Conservation (phyloP, 2,113 vertebrate genomes). For the Falcunculus frontatus region DNA sequence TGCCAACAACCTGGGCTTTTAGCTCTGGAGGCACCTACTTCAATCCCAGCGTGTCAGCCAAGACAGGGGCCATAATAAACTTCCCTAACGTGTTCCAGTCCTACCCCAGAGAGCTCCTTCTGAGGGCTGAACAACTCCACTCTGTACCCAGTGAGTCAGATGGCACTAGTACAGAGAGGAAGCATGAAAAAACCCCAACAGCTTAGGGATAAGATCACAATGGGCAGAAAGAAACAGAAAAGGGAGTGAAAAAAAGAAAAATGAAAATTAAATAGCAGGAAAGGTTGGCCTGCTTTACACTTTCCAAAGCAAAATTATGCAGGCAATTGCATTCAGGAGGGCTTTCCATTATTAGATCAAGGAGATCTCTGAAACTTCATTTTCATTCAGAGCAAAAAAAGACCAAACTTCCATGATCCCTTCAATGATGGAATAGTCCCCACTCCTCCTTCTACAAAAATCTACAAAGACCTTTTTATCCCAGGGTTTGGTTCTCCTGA, state of each 20-base stretch:
- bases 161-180: background rate
- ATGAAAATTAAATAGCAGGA: background rate
- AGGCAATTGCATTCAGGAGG: background rate
- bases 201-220: background rate
- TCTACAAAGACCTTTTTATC: background rate
- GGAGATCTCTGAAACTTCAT: background rate
- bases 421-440: background rate
- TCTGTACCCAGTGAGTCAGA: background rate
- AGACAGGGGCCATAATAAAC: conserved; percentile 29
- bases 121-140: background rate
- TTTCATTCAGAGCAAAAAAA: background rate
- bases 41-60: conserved; percentile 12
- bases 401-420: background rate
- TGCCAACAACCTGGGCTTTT: conserved; percentile 49
- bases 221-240: background rate
- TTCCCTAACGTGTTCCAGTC: conserved; percentile 29
- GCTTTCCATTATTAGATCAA: background rate
- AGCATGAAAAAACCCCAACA: background rate
- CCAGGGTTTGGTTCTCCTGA: background rate
- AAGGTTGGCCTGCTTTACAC: background rate
- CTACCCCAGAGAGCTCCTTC: background rate
- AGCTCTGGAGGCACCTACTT: conserved; percentile 22
- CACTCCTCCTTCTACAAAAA: background rate
- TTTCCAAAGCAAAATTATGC: background rate
- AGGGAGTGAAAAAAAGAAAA: background rate